phyloP scores from a whole-genome alignment of 1,140 invertebrate species.

The Harpegnathos saltator region DNA sequence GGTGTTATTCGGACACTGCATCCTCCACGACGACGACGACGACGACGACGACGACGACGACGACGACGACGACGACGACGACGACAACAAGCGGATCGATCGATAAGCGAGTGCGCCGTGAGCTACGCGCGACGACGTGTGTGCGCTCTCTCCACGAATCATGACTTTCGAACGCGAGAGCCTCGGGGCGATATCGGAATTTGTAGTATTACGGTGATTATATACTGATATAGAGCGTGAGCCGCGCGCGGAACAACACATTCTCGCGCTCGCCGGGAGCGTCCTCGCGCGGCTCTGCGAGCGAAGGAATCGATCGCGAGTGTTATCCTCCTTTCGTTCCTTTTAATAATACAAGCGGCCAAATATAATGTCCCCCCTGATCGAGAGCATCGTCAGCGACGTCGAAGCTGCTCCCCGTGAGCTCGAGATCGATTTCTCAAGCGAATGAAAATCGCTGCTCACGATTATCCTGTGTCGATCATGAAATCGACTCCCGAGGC shows the following conservation, averaged over 20 bases:
- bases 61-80: not conserved
- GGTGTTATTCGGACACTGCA: too few species aligned
- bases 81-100: not conserved
- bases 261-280: not conserved
- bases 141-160: conserved; percentile 30
- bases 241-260: not conserved
- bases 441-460: too few species aligned
- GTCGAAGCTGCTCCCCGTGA: too few species aligned
- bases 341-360: too few species aligned
- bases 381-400: too few species aligned
- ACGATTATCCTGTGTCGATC: too few species aligned
- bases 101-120: conserved; percentile 25
- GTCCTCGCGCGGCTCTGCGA: not conserved
- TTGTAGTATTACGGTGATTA: conserved; percentile 33
- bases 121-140: conserved; percentile 33
- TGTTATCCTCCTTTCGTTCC: not conserved
- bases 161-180: conserved; percentile 31
- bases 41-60: not conserved
- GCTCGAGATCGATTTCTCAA: too few species aligned
- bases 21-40: not conserved
- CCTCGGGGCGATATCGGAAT: conserved; percentile 44
- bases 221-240: conserved; percentile 11
- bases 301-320: not conserved
- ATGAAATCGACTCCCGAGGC: too few species aligned
- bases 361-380: too few species aligned